Evolutionary conservation across 2,113 vertebrate genomes (phyloP), one percentile per base, ranked within the genome.

Genomic region (Podocnemis expansa): DNA sequence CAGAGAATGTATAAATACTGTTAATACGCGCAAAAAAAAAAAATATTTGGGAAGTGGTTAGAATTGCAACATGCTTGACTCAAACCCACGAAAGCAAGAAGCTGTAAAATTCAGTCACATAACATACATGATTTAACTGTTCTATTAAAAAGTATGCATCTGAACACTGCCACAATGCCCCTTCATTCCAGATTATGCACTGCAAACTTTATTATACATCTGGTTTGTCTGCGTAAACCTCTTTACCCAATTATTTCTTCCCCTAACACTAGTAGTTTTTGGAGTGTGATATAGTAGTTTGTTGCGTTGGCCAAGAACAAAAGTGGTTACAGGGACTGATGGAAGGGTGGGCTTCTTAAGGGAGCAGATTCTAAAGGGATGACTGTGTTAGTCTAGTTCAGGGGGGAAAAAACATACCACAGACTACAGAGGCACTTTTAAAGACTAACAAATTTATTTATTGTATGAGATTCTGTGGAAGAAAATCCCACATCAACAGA

Each of bases 1-100:
- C 31, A 9, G 95, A 93, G 16, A 16, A 88, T 55, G 97, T 87
- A 91, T 91, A 96, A 91, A 55, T 79, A 5, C 10, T 87, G 78
- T 82, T 91, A 92, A 96, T 91, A 94, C 29, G 47, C 38, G n/a
- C n/a, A n/a, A n/a, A n/a, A 90, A 11, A 9, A 0, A 17, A 80
- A 81, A 87, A 89, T 86, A 9, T 5, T 73, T 89, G 45, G 73
- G 16, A 90, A 89, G 5, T n/a, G 84, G 6, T 43, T 67, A 2
- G 56, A 31, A 1, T 81, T 87, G 38, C 27, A 93, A 85, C 2
- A 2, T 85, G 8, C 2, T 11, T 85, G 43, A 38, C 47, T 93
- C 38, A 76, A 76, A 88, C 52, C 25, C 17, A 54, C 9, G 88
- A 75, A 5, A 94, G n/a, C 84, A 89, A 85, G 52, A 27, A 55